Evolutionary conservation across 1,140 invertebrate genomes (phyloP), one percentile per base, ranked within the genome.

Genomic region (Hermetia illucens): DNA sequence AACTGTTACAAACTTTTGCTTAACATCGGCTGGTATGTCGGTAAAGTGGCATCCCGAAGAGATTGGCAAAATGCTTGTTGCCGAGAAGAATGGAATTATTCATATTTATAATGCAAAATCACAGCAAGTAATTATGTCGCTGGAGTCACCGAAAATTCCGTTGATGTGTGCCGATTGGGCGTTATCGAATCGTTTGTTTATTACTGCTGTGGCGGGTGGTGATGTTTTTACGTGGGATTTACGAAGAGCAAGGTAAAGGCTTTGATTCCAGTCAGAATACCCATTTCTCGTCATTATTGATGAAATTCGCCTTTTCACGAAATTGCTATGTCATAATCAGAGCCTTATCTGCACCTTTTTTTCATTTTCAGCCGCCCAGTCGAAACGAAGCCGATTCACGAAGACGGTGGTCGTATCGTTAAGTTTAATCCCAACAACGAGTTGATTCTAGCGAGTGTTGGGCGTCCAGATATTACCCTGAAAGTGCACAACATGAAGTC

Each of bases 1-100:
- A 48, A 68, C 64, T 43, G 49, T 68, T 17, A 58, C 65, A 24
- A 70, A 65, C 16, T 77, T 82, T 54, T 64, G 66, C 36, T 58
- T 86, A 8, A 70, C 70, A n/a, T 79, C 79, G 5, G 71, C 81
- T 40, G 75, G 74, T 27, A 63, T 82, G 63, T 65, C 68, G n/a
- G 72, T 78, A 0, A 71, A 70, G 44, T 79, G 75, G 68, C 80
- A 84, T 54, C 58, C 58, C 21, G 73, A 78, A 38, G 80, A 84
- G 52, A 65, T 68, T n/a, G 68, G 68, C 18, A 84, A 84, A 59
- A 62, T 86, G 13, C 53, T 85, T 29, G 77, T 85, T 5, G 81
- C 74, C 16, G 79, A 84, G 51, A 83, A 82, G 48, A 72, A 72
- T 48, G 80, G 81, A 31, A 52, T 76, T 0, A 73, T 86, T 39